Base-by-base conservation (phyloP, 2,113 vertebrate species). In the Neotoma lepida region DNA sequence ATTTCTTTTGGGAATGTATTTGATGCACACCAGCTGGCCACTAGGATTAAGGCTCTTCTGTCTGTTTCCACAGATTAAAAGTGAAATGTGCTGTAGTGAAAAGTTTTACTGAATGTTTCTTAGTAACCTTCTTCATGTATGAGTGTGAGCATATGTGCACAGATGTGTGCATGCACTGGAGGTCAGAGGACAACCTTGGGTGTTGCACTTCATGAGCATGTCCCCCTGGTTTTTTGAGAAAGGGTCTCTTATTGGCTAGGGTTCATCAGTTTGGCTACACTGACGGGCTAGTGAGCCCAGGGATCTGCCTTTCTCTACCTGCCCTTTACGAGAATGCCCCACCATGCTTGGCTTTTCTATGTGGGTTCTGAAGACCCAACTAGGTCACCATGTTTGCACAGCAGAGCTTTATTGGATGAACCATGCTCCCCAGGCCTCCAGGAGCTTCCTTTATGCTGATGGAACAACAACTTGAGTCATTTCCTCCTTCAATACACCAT, bases 1-100 rank as follows among this genome's bases (percentile, higher is more conserved):
- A 94, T 28, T 74, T 22, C 51, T 82, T 92, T 20, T 54, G 78
- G 56, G 88, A 95, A 76, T 71, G 51, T 24, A 15, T 77, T 77
- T n/a, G 49, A 71, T 64, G 35, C 7, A 70, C 13, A 33, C 49
- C 54, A 56, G 81, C 46, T 81, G 86, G 33, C 28, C 54, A 63
- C 46, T 81, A 64, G 39, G 49, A 76, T 90, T 81, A 68, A 85
- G 12, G 22, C 3, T 41, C n/a, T 74, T 81, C 64, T 14, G 2
- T 71, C n/a, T 68, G 41, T 58, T 18, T 10, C 82, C 54, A 82
- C 15, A 39, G 61, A 39, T 68, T 56, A 51, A 93, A 80, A 71
- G n/a, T 49, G 41, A 33, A 22, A 4, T 5, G 28, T 76, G 39
- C 87, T n/a, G 61, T 26, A 78, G 33, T 26, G 18, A 39, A 49